Evolutionary conservation across 1,140 invertebrate genomes (phyloP).

Genomic region (Eubasilissa regina): DNA sequence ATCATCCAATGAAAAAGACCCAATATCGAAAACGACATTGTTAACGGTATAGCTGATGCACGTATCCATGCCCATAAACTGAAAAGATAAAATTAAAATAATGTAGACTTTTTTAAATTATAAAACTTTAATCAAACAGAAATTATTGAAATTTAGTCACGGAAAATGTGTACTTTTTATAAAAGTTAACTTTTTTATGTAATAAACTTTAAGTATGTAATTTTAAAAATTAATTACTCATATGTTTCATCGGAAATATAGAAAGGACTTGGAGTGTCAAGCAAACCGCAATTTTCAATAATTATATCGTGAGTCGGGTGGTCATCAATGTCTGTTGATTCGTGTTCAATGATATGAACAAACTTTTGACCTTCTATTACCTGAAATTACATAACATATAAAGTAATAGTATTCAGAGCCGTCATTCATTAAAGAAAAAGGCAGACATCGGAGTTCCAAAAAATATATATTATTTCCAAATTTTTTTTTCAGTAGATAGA

Average conservation of each 20-base stretch:
- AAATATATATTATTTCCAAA: too few relatives aligned
- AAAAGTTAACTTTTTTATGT: background rate
- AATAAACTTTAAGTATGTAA: slow-evolving; percentile 3
- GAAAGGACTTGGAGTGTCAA: slow-evolving; percentile 75
- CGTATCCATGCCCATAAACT: slow-evolving; percentile 83
- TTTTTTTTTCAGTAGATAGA: background rate
- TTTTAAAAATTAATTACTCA: slow-evolving; percentile 72
- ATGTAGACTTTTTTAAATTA: too few relatives aligned
- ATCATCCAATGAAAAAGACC: slow-evolving; percentile 86
- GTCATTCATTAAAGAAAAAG: too few relatives aligned
- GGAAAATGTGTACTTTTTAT: background rate
- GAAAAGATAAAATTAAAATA: slow-evolving; percentile 65
- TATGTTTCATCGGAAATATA: slow-evolving; percentile 80
- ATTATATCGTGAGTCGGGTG: slow-evolving; percentile 78
- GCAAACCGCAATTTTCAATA: slow-evolving; percentile 78
- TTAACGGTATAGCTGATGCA: slow-evolving; percentile 81
- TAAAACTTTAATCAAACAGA: background rate
- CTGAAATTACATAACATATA: slow-evolving; percentile 64
- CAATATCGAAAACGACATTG: slow-evolving; percentile 82
- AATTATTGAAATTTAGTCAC: too few relatives aligned
- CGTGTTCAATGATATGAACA: slow-evolving; percentile 88
- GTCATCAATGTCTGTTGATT: slow-evolving; percentile 83
- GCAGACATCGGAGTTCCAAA: too few relatives aligned
- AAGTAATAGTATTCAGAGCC: background rate
- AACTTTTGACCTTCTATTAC: slow-evolving; percentile 87